A percentile compares a stretch with the other conserved stretches of the same genome.
These are phyloP conservation scores for Pseudomugil tenellus DNA, from an alignment of 2,797 vertebrate genomes.

Conservation along the genomic window DNA sequence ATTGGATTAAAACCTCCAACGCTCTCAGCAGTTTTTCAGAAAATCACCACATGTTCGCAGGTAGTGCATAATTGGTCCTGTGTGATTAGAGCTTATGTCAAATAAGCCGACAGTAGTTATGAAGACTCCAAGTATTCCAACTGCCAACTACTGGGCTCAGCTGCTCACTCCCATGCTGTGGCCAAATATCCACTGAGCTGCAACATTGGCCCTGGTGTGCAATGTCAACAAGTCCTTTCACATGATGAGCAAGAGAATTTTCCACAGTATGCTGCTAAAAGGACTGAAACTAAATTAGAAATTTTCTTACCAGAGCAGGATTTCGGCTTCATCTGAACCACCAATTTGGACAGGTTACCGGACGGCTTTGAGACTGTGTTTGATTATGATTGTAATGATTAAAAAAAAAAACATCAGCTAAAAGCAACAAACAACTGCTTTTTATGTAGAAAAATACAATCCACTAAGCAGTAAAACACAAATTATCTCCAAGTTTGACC, in stretches of 20 bases:
- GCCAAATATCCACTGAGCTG: conserved; percentile 46
- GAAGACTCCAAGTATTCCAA: conserved; percentile 28
- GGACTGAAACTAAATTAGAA: conserved; percentile 8
- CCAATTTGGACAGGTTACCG: not conserved
- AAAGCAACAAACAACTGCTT: conserved; percentile 12
- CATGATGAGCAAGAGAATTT: conserved; percentile 39
- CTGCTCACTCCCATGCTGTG: conserved; percentile 9
- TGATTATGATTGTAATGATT: not conserved
- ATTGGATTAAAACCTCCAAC: conserved; percentile 41
- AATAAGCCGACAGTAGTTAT: conserved; percentile 42
- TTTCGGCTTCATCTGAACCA: conserved; percentile 20
- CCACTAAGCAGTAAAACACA: conserved; percentile 18
- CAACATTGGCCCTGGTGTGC: conserved; percentile 13
- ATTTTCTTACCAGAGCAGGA: not conserved
- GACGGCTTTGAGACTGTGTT: conserved; percentile 8
- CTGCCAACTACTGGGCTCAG: conserved; percentile 47
- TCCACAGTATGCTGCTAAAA: conserved; percentile 28
- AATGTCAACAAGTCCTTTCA: conserved; percentile 57
- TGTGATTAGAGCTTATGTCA: conserved; percentile 47
- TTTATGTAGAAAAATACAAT: conserved; percentile 16
- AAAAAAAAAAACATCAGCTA: not conserved
- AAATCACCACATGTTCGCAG: conserved; percentile 46
- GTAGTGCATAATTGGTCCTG: conserved; percentile 53
- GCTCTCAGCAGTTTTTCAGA: conserved; percentile 36
- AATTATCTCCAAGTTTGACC: conserved; percentile 21